Percentiles rank a stretch among this genome's conserved stretches.
Conservation (phyloP, 2,888 invertebrate species). For the Stictocephala bisonia region DNA sequence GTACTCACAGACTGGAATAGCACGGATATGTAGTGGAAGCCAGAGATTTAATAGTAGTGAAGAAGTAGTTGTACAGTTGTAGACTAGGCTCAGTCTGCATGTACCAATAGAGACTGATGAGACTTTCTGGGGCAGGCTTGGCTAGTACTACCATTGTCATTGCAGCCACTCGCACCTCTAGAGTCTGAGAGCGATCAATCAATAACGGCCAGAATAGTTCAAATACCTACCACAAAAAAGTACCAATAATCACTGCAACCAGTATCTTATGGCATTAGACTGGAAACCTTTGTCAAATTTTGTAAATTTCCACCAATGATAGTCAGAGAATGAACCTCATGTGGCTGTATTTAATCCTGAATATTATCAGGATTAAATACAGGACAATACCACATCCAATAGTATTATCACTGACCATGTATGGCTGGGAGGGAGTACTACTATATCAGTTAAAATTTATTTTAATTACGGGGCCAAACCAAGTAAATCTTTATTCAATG, state of each 20-base stretch:
- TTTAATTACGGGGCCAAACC: too few species aligned
- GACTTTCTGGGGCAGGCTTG: constrained; percentile 73
- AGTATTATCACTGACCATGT: too few species aligned
- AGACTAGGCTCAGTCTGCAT: constrained; percentile 72
- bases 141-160: constrained; percentile 74
- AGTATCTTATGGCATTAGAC: too few species aligned
- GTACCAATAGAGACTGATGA: constrained; percentile 76
- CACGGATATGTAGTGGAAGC: constrained; percentile 75
- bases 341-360: too few species aligned
- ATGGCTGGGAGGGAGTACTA: too few species aligned
- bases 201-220: constrained; percentile 77
- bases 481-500: too few species aligned
- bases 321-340: too few species aligned
- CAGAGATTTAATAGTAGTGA: constrained; percentile 76
- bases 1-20: constrained; percentile 74
- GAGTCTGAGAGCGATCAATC: constrained; percentile 73
- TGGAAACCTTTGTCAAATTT: too few species aligned
- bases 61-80: constrained; percentile 78
- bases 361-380: too few species aligned
- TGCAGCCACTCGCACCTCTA: constrained; percentile 76
- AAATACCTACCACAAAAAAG: constrained; percentile 65
- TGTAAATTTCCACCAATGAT: not conserved
- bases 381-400: too few species aligned
- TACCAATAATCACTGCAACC: too few species aligned
- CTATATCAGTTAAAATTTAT: too few species aligned